phyloP scores from a whole-genome alignment of 2,797 vertebrate species.

The Channallabes apus region DNA sequence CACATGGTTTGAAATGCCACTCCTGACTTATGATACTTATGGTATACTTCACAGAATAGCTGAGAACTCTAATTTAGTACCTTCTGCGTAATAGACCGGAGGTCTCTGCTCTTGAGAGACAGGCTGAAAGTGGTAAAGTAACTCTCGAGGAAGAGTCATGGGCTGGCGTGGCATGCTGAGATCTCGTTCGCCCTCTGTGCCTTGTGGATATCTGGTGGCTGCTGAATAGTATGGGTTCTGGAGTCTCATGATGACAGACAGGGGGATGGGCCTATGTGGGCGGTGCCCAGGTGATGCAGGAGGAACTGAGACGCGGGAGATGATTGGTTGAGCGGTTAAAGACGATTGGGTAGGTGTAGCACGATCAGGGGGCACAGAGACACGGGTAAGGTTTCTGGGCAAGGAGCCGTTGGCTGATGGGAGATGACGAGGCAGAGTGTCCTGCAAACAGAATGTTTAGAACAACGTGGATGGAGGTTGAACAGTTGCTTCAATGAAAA shows the following conservation, averaged over 20 bases:
- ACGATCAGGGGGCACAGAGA: conserved; percentile 68
- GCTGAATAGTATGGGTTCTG: conserved; percentile 81
- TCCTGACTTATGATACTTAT: not conserved
- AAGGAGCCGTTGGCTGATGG: conserved; percentile 60
- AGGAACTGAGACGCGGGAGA: conserved; percentile 84
- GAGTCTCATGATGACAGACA: conserved; percentile 89
- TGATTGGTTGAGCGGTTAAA: conserved; percentile 74
- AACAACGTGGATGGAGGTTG: conserved; percentile 8
- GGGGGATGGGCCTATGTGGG: conserved; percentile 79
- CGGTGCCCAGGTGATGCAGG: conserved; percentile 64
- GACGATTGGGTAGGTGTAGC: conserved; percentile 65
- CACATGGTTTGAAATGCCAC: not conserved
- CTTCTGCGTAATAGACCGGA: conserved; percentile 67
- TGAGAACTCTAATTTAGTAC: conserved; percentile 54
- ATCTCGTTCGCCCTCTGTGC: conserved; percentile 47
- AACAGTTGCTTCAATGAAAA: not conserved
- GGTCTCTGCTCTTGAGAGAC: conserved; percentile 65
- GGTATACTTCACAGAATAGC: not conserved
- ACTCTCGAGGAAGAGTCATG: conserved; percentile 58
- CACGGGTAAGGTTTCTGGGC: conserved; percentile 60
- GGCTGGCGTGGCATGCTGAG: conserved; percentile 55
- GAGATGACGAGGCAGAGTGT: conserved; percentile 33
- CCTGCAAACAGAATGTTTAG: conserved; percentile 46
- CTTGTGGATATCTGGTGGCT: conserved; percentile 40
- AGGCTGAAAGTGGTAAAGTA: conserved; percentile 50